Evolutionary conservation across 2,113 vertebrate species (phyloP), one percentile per base, ranked within the genome.

Genomic region (Hippolais icterina): DNA sequence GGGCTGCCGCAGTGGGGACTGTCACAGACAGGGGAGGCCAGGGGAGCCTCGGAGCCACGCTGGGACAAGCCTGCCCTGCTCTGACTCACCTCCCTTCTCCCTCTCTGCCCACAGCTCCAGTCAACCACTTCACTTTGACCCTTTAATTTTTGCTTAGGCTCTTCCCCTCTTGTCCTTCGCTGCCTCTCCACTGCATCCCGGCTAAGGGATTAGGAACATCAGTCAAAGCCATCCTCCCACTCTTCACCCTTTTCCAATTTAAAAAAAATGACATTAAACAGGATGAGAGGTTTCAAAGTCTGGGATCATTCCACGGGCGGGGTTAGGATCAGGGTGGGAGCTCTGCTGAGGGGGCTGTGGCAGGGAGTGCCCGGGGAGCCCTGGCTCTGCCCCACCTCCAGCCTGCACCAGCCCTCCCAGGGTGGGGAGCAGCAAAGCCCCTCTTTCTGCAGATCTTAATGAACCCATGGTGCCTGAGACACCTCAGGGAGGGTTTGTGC

Each of bases 401-500:
- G n/a, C 52, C 56, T 16, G 63, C 69, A 15, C 11, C 86, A 24
- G 68, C 37, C 24, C 46, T 61, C 31, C 72, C n/a, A 46, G 41
- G 20, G 69, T 0, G 28, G 4, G 0, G 31, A 42, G 9, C 33
- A 66, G 33, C 42, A 10, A 33, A 50, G 33, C 6, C 15, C 23
- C 27, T 5, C 42, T 64, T 78, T 56, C 57, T 54, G 44, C 78
- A 18, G 49, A 27, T 37, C n/a, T 84, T 5, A 57, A 37, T 0
- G 0, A 17, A 6, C 11, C 1, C 0, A 2, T 8, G 21, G 52
- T 29, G 61, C 49, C 59, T 7, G n/a, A 33, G 35, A 44, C 41
- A 1, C 57, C 11, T 13, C 2, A 3, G 25, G 27, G 27, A 35
- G 21, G 28, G 54, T 15, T 61, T 79, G 31, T 24, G 29, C 5